A percentile compares a stretch with the other conserved stretches of the same genome.
These are phyloP conservation scores for Rhegmatorhina hoffmannsi DNA, from an alignment of 2,113 vertebrate species.

Conservation along the genomic window DNA sequence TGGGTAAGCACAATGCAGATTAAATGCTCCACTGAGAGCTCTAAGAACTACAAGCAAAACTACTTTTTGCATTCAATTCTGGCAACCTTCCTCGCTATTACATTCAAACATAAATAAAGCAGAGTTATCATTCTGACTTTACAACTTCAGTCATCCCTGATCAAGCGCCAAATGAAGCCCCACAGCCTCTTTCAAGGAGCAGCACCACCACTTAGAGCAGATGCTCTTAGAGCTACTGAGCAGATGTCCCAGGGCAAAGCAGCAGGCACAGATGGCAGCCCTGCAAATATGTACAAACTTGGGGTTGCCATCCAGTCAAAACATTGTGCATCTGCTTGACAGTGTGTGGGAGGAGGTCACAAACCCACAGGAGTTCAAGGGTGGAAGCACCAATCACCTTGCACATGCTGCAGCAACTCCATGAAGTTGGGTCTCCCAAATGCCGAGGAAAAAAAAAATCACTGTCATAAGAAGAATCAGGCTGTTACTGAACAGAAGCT, in stretches of 20 bases:
- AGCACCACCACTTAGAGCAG: constrained; percentile 33
- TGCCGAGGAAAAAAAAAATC: not conserved
- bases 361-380: not conserved
- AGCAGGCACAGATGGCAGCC: constrained; percentile 61
- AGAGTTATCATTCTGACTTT: not conserved
- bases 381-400: not conserved
- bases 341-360: not conserved
- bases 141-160: not conserved
- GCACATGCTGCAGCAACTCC: not conserved
- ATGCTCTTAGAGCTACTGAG: constrained; percentile 47
- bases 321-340: constrained; percentile 18
- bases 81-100: not conserved
- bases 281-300: constrained; percentile 44
- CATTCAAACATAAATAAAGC: constrained; percentile 11
- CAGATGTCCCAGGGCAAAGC: constrained; percentile 66
- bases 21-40: not conserved
- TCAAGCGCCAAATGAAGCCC: constrained; percentile 47
- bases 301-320: constrained; percentile 45
- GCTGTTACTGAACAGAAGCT: not conserved
- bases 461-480: not conserved
- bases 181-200: constrained; percentile 28
- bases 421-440: fast-evolving
- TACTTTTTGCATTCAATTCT: not conserved
- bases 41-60: not conserved
- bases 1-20: not conserved